These are phyloP conservation scores for Xanthorhoe spadicearia DNA, from an alignment of 2,888 invertebrate genomes.

Conservation along the genomic window DNA sequence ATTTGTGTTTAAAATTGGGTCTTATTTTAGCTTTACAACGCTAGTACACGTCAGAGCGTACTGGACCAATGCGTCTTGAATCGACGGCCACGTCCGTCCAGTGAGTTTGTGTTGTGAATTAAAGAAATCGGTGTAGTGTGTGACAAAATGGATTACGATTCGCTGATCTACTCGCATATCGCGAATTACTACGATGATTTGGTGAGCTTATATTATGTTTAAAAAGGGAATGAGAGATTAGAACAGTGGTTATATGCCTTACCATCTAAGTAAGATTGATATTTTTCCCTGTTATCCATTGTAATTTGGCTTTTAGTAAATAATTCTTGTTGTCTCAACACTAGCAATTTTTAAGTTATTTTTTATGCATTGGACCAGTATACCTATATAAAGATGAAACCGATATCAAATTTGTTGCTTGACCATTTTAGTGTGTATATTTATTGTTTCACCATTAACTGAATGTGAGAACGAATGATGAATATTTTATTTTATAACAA, in stretches of 20 bases:
- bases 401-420: too few species aligned
- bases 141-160: slow-evolving; percentile 86
- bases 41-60: slow-evolving; percentile 79
- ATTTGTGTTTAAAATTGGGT: slow-evolving; percentile 85
- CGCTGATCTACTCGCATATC: slow-evolving; percentile 86
- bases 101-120: slow-evolving; percentile 44
- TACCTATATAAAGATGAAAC: too few species aligned
- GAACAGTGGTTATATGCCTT: neutral
- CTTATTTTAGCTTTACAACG: slow-evolving; percentile 85
- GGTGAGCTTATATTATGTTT: slow-evolving; percentile 64
- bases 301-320: too few species aligned
- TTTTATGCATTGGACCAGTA: too few species aligned
- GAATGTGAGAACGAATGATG: too few species aligned
- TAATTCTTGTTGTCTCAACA: too few species aligned
- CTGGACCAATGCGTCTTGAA: slow-evolving; percentile 82
- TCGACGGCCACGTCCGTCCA: slow-evolving; percentile 67
- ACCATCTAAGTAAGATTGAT: neutral
- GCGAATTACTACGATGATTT: slow-evolving; percentile 86
- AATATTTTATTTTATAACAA: too few species aligned
- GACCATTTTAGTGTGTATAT: too few species aligned
- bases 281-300: too few species aligned
- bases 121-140: slow-evolving; percentile 36
- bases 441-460: too few species aligned
- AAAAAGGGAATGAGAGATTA: neutral
- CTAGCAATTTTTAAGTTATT: too few species aligned